phyloP scores from a whole-genome alignment of 2,113 vertebrate genomes.

The Penelope pileata region DNA sequence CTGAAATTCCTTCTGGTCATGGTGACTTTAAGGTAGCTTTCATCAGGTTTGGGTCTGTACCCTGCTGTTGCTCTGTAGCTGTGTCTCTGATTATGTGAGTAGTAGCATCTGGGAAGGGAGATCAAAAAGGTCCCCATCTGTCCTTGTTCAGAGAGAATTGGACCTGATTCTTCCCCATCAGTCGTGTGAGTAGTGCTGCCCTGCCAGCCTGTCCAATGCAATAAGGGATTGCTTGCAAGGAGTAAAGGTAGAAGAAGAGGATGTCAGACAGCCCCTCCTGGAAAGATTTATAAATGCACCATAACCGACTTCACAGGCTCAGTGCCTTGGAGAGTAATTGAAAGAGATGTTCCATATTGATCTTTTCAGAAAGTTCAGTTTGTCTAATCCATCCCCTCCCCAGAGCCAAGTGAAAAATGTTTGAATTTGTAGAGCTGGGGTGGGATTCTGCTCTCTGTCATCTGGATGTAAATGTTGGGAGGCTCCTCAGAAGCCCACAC shows the following conservation, averaged over 20 bases:
- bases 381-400: slow-evolving; percentile 65
- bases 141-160: background rate
- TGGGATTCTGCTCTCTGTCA: slow-evolving; percentile 40
- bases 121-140: background rate
- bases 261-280: slow-evolving; percentile 50
- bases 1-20: background rate
- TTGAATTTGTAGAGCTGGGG: slow-evolving; percentile 31
- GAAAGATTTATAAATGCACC: slow-evolving; percentile 70
- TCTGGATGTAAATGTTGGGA: background rate
- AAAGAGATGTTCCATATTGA: slow-evolving; percentile 72
- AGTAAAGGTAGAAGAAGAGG: slow-evolving; percentile 31
- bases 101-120: background rate
- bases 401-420: slow-evolving; percentile 28
- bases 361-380: slow-evolving; percentile 72
- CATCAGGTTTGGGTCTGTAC: background rate
- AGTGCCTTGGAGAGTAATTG: slow-evolving; percentile 70
- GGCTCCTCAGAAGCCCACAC: background rate
- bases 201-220: background rate
- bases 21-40: background rate
- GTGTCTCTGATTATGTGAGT: background rate
- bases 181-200: fast-evolving
- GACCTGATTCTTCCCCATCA: background rate
- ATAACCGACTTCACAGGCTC: slow-evolving; percentile 56
- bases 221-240: background rate
- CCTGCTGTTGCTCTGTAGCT: background rate